Percentiles rank a stretch among this genome's conserved stretches.
phyloP scores from a whole-genome alignment of 30 jellyfish, hydroid and myxozoan genomes.

The Aurelia sp. region DNA sequence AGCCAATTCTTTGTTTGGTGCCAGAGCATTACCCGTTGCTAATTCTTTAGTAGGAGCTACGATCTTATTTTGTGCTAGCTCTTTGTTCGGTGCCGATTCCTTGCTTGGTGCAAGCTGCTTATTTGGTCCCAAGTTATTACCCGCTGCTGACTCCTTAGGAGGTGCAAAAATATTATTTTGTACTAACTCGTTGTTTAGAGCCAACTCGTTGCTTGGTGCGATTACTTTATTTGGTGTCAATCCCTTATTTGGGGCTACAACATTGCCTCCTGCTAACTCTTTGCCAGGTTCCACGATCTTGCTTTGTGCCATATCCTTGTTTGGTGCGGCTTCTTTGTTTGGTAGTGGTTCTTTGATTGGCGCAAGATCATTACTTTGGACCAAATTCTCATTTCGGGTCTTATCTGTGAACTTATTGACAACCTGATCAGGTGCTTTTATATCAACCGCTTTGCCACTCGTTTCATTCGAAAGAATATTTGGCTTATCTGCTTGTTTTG shows the following conservation, averaged over 20 bases:
- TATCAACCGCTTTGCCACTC: not conserved
- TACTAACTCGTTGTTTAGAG: too few relatives aligned
- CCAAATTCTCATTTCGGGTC: not conserved
- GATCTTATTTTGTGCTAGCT: constrained; percentile 16
- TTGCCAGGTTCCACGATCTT: constrained; percentile 13
- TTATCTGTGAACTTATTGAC: not conserved
- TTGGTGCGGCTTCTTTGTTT: constrained; percentile 48
- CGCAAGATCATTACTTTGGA: not conserved
- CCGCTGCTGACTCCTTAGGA: too few relatives aligned
- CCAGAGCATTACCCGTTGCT: too few relatives aligned
- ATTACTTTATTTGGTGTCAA: too few relatives aligned
- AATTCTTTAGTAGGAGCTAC: not conserved
- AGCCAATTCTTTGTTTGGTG: too few relatives aligned
- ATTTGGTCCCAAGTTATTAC: too few relatives aligned
- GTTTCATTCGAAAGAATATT: not conserved
- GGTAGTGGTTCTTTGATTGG: constrained; percentile 1
- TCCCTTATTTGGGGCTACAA: too few relatives aligned
- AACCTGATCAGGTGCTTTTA: not conserved
- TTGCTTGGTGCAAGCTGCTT: not conserved
- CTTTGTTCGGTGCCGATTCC: constrained; percentile 22
- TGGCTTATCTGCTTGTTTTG: not conserved
- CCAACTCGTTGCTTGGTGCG: too few relatives aligned
- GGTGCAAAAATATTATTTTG: too few relatives aligned
- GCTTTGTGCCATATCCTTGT: constrained; percentile 45
- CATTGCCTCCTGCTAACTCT: not conserved